These are phyloP conservation scores for Puma concolor DNA, from an alignment of 2,113 vertebrate genomes.

Conservation along the genomic window DNA sequence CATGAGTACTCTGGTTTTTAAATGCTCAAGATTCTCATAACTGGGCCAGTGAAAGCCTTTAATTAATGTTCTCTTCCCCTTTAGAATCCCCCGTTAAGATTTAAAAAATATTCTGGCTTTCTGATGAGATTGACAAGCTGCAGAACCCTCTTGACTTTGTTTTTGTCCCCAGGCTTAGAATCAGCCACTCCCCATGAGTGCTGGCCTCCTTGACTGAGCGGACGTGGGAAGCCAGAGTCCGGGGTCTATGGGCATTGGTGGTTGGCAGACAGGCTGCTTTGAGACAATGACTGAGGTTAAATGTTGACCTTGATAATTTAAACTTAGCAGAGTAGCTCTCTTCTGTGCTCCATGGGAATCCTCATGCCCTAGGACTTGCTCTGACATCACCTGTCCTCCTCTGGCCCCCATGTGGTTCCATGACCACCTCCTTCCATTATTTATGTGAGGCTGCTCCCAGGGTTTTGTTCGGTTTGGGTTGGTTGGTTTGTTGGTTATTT, in stretches of 20 bases:
- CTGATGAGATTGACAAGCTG: not conserved
- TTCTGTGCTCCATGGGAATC: not conserved
- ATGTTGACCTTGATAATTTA: not conserved
- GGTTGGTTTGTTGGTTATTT: not conserved
- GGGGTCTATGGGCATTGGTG: too few relatives aligned
- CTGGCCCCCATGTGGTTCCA: not conserved
- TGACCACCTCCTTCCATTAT: not conserved
- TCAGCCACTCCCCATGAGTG: not conserved
- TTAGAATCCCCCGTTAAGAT: not conserved
- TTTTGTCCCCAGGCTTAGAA: not conserved
- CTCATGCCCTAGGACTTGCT: not conserved
- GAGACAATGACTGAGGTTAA: not conserved
- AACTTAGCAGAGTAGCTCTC: too few relatives aligned
- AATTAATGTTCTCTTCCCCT: not conserved
- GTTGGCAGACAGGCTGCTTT: not conserved
- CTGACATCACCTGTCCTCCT: accelerated
- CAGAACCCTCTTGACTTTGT: too few relatives aligned
- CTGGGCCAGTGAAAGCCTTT: not conserved
- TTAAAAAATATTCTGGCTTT: not conserved
- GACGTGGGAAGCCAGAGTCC: too few relatives aligned
- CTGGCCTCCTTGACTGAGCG: not conserved
- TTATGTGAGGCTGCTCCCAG: not conserved
- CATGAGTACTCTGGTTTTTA: not conserved
- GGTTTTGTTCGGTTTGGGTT: not conserved
- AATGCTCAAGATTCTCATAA: not conserved